Evolutionary conservation across 1,140 invertebrate genomes (phyloP).

Genomic region (Gryon sp.): DNA sequence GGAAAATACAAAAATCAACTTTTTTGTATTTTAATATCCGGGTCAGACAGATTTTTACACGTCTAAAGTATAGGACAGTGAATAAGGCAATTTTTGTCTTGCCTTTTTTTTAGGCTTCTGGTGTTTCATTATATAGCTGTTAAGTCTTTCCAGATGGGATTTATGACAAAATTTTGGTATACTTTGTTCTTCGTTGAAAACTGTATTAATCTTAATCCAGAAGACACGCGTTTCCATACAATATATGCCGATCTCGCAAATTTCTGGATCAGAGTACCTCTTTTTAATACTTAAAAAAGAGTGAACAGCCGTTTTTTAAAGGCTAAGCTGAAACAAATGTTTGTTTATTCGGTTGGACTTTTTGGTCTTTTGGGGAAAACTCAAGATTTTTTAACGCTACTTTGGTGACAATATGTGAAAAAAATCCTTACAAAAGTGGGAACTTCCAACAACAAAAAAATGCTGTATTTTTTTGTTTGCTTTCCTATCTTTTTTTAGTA

Average conservation of each 20-base stretch:
- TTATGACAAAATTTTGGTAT: constrained; percentile 23
- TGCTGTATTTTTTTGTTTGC: no score
- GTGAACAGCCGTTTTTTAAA: constrained; percentile 8
- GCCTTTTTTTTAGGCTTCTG: constrained; percentile 29
- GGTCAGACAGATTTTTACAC: constrained; percentile 51
- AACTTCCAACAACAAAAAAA: no score
- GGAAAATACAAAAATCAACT: constrained; percentile 20
- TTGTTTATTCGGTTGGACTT: constrained; percentile 1
- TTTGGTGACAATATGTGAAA: no score
- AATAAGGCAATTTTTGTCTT: constrained; percentile 15
- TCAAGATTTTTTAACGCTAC: constrained; percentile 1
- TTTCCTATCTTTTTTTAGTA: no score
- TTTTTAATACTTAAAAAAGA: constrained; percentile 4
- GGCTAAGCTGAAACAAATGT: constrained; percentile 42
- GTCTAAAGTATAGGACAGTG: constrained; percentile 42
- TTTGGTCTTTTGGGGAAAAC: neutral
- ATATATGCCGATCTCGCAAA: constrained; percentile 16
- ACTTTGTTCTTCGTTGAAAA: constrained; percentile 29
- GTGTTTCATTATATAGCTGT: constrained; percentile 27
- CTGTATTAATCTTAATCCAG: constrained; percentile 35
- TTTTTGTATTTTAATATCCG: constrained; percentile 61
- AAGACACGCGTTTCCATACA: constrained; percentile 2
- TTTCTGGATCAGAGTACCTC: constrained; percentile 7
- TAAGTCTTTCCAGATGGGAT: constrained; percentile 75
- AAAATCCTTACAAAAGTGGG: no score